Evolutionary conservation across 2,888 invertebrate genomes (phyloP), one percentile per base, ranked within the genome.

Genomic region (Hirtodrosophila trivittata): DNA sequence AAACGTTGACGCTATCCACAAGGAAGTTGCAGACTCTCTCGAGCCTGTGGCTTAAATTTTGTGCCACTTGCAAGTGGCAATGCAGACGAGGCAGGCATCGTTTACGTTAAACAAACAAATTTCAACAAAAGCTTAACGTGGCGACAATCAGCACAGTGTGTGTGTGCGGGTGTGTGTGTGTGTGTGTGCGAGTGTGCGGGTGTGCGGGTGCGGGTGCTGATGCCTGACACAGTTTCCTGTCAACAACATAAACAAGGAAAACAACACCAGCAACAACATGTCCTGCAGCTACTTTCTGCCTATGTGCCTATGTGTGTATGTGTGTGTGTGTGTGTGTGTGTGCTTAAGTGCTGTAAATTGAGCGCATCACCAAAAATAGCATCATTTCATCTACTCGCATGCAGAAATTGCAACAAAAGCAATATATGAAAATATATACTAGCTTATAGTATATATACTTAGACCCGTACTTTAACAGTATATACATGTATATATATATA

Each of bases 171-270:
- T 12, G 16, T 9, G 13, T 13, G 18, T 59, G 59, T 41, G 47
- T 39, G 49, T 42, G 37, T 12, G 30, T 32, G 7, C 8, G 43
- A 10, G 43, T 30, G 49, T 35, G 43, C 7, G 49, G 43, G 47
- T 32, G 50, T 10, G 50, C 28, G 47, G 18, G 49, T 28, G 50
- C 38, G 51, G 37, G 38, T 51, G 50, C 46, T 50, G 58, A 58
- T 58, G 60, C 25, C 64, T 75, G 77, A 77, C 77, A 78, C 70
- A 78, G 77, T 78, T 81, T 77, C 66, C 77, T 77, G 75, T 69
- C 43, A 62, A 62, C 45, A 46, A 8, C 32, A 14, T 30, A 10
- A 37, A 21, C 37, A 37, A 10, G 4, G 13, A 14, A 7, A 42
- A 45, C 37, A 46, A 28, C 52, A 41, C 1, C 12, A n/a, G 3